phyloP scores from a whole-genome alignment of 2,888 invertebrate species.

The Synanthedon vespiformis region DNA sequence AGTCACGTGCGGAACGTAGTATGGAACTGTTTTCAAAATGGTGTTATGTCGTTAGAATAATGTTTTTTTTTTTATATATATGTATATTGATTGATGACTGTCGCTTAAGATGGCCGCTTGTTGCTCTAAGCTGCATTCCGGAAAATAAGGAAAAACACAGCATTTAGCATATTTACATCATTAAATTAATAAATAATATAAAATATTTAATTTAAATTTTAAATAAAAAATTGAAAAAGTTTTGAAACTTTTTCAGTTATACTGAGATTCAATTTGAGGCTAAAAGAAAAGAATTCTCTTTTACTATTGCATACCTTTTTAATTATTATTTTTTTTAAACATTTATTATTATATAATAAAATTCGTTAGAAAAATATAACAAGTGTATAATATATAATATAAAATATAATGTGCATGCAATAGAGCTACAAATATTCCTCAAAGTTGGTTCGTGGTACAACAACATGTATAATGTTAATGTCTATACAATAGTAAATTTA shows the following conservation, averaged over 20 bases:
- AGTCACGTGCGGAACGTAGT: conserved; percentile 6
- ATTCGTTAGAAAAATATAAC: conserved; percentile 1
- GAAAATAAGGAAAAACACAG: conserved; percentile 24
- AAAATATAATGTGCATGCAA: too few species aligned
- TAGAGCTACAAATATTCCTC: conserved; percentile 29
- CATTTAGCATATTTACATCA: conserved; percentile 14
- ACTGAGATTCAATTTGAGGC: too few species aligned
- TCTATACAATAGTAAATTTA: too few species aligned
- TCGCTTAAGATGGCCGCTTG: conserved; percentile 30
- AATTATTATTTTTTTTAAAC: too few species aligned
- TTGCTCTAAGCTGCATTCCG: conserved; percentile 65
- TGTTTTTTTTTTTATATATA: conserved; percentile 11
- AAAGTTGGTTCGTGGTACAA: conserved; percentile 43
- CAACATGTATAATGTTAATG: neutral
- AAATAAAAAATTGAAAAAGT: too few species aligned
- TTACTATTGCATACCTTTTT: too few species aligned
- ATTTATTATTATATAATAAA: neutral
- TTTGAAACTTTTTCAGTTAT: too few species aligned
- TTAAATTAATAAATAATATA: conserved; percentile 1
- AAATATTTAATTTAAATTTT: too few species aligned
- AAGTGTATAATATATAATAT: neutral
- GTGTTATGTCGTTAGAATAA: conserved; percentile 14
- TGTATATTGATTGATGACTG: conserved; percentile 14
- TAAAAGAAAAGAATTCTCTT: too few species aligned
- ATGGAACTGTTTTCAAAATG: conserved; percentile 24